A percentile compares a stretch with the other conserved stretches of the same genome.
Evolutionary conservation across 1,140 invertebrate species (phyloP).

Genomic region (Drosophila auraria): DNA sequence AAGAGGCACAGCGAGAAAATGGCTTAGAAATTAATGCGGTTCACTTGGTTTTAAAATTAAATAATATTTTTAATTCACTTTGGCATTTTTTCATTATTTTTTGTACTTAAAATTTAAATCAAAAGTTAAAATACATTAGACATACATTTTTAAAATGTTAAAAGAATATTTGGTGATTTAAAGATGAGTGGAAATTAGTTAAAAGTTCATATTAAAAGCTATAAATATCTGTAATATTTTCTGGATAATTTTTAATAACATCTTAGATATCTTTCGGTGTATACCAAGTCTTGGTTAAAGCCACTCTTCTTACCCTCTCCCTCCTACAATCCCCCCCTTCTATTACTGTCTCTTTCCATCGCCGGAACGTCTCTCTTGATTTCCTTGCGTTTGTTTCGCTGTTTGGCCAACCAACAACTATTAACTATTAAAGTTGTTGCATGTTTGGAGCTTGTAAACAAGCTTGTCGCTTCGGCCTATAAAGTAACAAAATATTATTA

Average conservation of each 20-base stretch:
- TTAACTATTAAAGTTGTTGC: slow-evolving; percentile 78
- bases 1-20: background rate
- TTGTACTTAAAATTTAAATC: too few species aligned
- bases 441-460: slow-evolving; percentile 81
- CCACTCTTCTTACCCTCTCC: slow-evolving; percentile 13
- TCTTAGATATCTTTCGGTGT: background rate
- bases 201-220: too few species aligned
- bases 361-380: slow-evolving; percentile 26
- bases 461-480: slow-evolving; percentile 80
- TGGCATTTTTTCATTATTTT: too few species aligned
- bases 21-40: too few species aligned
- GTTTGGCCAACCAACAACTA: slow-evolving; percentile 52
- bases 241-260: background rate
- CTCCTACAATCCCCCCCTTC: background rate
- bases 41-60: too few species aligned
- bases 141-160: too few species aligned
- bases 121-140: too few species aligned
- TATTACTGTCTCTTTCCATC: slow-evolving; percentile 31
- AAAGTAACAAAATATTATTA: slow-evolving; percentile 78
- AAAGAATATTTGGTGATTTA: too few species aligned
- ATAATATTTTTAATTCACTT: too few species aligned
- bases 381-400: slow-evolving; percentile 38
- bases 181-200: too few species aligned
- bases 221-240: too few species aligned
- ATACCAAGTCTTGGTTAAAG: slow-evolving; percentile 21